These are phyloP conservation scores for Bradypodion ventrale DNA, from an alignment of 2,797 vertebrate species.

Conservation along the genomic window DNA sequence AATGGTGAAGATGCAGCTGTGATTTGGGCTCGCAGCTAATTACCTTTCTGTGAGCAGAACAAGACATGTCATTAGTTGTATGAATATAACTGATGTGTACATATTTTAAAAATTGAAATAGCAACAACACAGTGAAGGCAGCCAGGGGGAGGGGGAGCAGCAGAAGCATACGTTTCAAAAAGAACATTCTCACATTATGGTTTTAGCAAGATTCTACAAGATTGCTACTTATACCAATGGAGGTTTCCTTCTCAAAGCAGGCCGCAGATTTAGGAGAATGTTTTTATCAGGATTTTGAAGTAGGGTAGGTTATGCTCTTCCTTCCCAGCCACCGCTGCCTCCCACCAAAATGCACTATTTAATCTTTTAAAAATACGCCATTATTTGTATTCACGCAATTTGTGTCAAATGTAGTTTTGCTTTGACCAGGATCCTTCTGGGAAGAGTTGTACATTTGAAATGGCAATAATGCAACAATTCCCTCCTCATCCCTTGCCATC, in stretches of 20 bases:
- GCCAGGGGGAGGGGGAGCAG: too few relatives aligned
- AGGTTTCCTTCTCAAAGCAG: background rate
- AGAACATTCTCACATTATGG: rapidly evolving
- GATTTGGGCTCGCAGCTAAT: background rate
- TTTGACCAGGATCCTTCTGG: too few relatives aligned
- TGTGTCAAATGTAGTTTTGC: background rate
- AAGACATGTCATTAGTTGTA: background rate
- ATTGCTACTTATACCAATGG: background rate
- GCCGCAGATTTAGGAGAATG: background rate
- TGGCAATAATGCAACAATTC: too few relatives aligned
- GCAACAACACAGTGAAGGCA: background rate
- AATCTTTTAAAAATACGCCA: background rate
- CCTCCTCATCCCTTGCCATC: too few relatives aligned
- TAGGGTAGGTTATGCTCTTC: background rate
- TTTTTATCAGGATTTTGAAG: background rate
- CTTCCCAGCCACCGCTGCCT: background rate
- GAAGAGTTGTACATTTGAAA: too few relatives aligned
- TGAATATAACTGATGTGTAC: background rate
- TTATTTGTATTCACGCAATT: background rate
- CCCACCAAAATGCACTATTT: background rate
- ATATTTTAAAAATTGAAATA: background rate
- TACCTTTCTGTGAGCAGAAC: background rate
- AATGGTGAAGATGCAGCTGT: background rate
- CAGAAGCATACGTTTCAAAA: background rate
- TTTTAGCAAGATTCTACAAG: background rate